phyloP scores from a whole-genome alignment of 2,888 invertebrate genomes.

The Alloplasta piceator region DNA sequence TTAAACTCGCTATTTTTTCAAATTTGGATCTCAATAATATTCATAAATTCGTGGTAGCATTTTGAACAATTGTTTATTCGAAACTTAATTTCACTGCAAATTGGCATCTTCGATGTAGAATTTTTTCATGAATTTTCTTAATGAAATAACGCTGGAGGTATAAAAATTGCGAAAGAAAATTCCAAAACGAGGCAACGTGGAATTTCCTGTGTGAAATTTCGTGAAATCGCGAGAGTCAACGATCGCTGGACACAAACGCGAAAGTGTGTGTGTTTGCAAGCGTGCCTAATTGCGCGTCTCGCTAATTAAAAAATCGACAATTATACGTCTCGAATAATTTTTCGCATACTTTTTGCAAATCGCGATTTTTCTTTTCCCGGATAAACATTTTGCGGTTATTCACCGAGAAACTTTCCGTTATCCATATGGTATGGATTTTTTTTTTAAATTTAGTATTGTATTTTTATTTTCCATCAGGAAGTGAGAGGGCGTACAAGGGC shows the following conservation, averaged over 20 bases:
- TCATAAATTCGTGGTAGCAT: too few relatives aligned
- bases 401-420: slow-evolving; percentile 14
- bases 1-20: too few relatives aligned
- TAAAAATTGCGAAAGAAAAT: slow-evolving; percentile 27
- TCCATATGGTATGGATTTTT: slow-evolving; percentile 4
- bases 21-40: too few relatives aligned
- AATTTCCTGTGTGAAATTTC: slow-evolving; percentile 56
- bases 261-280: slow-evolving; percentile 32
- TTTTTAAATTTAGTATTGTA: background rate
- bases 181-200: slow-evolving; percentile 25
- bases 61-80: too few relatives aligned
- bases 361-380: slow-evolving; percentile 2
- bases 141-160: too few relatives aligned
- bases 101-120: too few relatives aligned
- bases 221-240: slow-evolving; percentile 46
- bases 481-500: slow-evolving; percentile 40
- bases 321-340: slow-evolving; percentile 28
- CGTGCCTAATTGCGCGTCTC: slow-evolving; percentile 36
- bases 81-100: too few relatives aligned
- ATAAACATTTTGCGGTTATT: background rate
- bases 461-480: slow-evolving; percentile 38
- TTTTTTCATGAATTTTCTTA: too few relatives aligned
- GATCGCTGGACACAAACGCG: slow-evolving; percentile 16
- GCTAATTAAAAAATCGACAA: slow-evolving; percentile 46
- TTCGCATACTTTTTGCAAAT: slow-evolving; percentile 14